phyloP scores from a whole-genome alignment of 2,888 invertebrate species.

The Drosophila stalkeri region DNA sequence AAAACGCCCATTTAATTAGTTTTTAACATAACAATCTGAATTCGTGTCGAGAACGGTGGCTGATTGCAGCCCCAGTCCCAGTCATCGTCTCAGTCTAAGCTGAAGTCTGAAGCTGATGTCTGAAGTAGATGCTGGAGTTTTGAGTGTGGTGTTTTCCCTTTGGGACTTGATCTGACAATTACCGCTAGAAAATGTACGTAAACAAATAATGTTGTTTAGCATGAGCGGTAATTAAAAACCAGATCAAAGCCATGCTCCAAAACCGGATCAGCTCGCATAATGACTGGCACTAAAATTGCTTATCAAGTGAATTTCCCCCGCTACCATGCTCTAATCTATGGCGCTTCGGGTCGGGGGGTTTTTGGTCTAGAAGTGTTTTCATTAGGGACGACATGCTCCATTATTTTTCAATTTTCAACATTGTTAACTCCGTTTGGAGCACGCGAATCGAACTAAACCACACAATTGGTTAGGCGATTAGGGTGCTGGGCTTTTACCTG shows the following conservation, averaged over 20 bases:
- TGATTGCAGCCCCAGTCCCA: slow-evolving; percentile 56
- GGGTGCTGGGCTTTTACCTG: slow-evolving; percentile 88
- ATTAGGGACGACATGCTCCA: slow-evolving; percentile 80
- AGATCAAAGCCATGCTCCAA: slow-evolving; percentile 31
- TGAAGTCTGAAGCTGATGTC: slow-evolving; percentile 2
- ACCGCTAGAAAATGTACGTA: slow-evolving; percentile 58
- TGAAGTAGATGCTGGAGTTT: not conserved
- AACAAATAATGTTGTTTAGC: slow-evolving; percentile 80
- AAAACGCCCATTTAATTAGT: slow-evolving; percentile 82
- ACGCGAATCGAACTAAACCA: slow-evolving; percentile 68
- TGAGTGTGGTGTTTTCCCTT: slow-evolving; percentile 36
- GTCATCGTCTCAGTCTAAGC: not conserved
- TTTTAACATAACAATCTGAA: slow-evolving; percentile 82
- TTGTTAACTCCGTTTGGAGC: slow-evolving; percentile 67
- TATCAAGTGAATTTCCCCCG: slow-evolving; percentile 19
- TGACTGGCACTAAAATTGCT: slow-evolving; percentile 57
- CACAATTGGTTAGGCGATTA: slow-evolving; percentile 24
- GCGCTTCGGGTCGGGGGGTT: slow-evolving; percentile 1
- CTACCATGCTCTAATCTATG: slow-evolving; percentile 12
- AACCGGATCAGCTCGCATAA: slow-evolving; percentile 45
- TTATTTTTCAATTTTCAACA: slow-evolving; percentile 80
- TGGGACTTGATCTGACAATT: slow-evolving; percentile 41
- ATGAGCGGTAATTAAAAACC: slow-evolving; percentile 73
- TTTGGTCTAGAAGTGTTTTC: slow-evolving; percentile 52
- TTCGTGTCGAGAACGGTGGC: slow-evolving; percentile 49